phyloP scores from a whole-genome alignment of 2,888 invertebrate species.

The Fragum fragum region DNA sequence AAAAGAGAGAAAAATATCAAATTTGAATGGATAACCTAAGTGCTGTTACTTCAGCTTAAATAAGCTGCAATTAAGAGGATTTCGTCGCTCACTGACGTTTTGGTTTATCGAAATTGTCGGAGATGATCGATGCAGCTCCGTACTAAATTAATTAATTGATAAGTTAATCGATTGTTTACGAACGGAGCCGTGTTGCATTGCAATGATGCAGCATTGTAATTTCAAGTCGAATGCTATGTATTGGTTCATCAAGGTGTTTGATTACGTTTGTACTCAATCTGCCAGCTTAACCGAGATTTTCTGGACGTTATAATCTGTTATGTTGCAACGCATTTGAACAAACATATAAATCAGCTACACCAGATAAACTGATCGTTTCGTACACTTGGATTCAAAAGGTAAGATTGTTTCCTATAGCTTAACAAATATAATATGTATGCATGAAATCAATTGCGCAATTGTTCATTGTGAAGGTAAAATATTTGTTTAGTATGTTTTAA shows the following conservation, averaged over 20 bases:
- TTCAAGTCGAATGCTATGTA: not conserved
- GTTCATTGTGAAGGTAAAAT: not conserved
- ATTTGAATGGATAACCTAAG: too few species aligned
- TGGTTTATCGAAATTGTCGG: too few species aligned
- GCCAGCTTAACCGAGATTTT: slow-evolving; percentile 18
- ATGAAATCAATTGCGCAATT: not conserved
- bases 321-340: not conserved
- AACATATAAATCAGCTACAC: too few species aligned
- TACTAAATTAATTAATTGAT: too few species aligned
- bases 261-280: slow-evolving; percentile 14
- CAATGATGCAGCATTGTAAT: not conserved
- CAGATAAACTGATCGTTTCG: not conserved
- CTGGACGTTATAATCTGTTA: slow-evolving; percentile 12
- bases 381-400: not conserved
- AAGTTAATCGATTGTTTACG: too few species aligned
- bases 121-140: too few species aligned
- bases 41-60: too few species aligned
- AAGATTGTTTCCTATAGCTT: not conserved
- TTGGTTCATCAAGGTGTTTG: slow-evolving; percentile 4
- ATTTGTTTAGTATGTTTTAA: too few species aligned
- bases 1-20: too few species aligned
- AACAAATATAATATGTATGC: not conserved
- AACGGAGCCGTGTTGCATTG: too few species aligned
- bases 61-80: too few species aligned
- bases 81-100: too few species aligned